phyloP scores from a whole-genome alignment of 2,113 vertebrate genomes.

The Rynchops niger region DNA sequence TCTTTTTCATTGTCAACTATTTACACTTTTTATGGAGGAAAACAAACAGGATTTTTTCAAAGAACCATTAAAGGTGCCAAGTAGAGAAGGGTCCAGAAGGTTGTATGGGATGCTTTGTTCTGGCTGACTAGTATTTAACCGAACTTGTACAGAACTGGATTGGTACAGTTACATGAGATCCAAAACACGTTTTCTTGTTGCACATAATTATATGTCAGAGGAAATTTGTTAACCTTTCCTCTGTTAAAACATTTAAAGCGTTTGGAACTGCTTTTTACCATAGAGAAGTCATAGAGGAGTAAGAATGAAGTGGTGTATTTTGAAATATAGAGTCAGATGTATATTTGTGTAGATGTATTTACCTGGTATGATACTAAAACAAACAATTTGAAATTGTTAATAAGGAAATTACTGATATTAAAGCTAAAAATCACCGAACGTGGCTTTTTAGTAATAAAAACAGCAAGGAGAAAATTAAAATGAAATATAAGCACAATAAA shows the following conservation, averaged over 20 bases:
- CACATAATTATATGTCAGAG: neutral
- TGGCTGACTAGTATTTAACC: constrained; percentile 28
- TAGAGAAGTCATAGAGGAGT: neutral
- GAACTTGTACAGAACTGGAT: neutral
- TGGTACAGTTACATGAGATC: constrained; percentile 3
- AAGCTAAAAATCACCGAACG: neutral
- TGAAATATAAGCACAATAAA: constrained; percentile 43
- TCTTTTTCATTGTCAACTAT: neutral
- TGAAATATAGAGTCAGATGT: neutral
- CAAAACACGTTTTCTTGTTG: neutral
- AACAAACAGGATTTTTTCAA: neutral
- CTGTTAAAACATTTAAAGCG: neutral
- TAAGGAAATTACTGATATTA: neutral
- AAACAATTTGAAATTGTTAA: neutral
- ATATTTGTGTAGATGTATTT: neutral
- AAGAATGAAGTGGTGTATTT: neutral
- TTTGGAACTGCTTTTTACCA: neutral
- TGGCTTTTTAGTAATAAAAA: constrained; percentile 8
- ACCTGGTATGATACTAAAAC: neutral
- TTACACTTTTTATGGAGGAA: neutral
- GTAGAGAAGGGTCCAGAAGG: neutral
- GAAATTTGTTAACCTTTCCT: constrained; percentile 13
- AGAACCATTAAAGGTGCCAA: neutral
- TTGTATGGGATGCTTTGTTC: neutral
- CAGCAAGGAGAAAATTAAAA: constrained; percentile 23